A percentile compares a stretch with the other conserved stretches of the same genome.
phyloP scores from a whole-genome alignment of 2,888 invertebrate species.

The Atethmia centrago region DNA sequence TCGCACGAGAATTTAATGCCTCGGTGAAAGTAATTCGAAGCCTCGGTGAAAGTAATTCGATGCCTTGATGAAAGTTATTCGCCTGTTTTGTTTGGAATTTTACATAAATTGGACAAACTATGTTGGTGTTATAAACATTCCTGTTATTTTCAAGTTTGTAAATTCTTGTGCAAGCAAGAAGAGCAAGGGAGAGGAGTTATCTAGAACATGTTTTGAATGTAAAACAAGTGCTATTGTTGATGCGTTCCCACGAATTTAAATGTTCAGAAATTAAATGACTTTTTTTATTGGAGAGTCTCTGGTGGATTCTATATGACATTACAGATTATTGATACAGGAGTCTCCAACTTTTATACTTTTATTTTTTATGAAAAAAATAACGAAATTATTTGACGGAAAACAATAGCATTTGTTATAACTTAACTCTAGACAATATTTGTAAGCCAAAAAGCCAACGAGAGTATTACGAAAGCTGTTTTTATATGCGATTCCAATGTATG shows the following conservation, averaged over 20 bases:
- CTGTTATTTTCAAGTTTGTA: slow-evolving; percentile 32
- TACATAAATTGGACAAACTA: slow-evolving; percentile 21
- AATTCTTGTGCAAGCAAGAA: slow-evolving; percentile 42
- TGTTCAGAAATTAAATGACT: background rate
- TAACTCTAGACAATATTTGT: slow-evolving; percentile 73
- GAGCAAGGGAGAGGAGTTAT: slow-evolving; percentile 6
- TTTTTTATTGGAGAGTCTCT: background rate
- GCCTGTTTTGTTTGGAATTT: background rate
- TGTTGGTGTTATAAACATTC: slow-evolving; percentile 58
- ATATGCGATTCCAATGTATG: slow-evolving; percentile 69
- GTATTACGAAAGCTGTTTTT: slow-evolving; percentile 82
- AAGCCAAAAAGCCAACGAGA: slow-evolving; percentile 86
- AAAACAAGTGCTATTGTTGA: slow-evolving; percentile 70
- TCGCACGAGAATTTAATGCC: slow-evolving; percentile 12
- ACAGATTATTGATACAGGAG: background rate
- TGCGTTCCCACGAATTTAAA: slow-evolving; percentile 19
- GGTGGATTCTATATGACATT: slow-evolving; percentile 2
- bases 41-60: background rate
- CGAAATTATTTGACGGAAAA: slow-evolving; percentile 35
- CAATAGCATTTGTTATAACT: slow-evolving; percentile 69
- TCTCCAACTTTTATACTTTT: slow-evolving; percentile 13
- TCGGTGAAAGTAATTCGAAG: slow-evolving; percentile 17
- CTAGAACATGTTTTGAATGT: slow-evolving; percentile 58
- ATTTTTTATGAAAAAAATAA: slow-evolving; percentile 7
- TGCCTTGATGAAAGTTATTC: background rate